Conservation (phyloP, 2,888 invertebrate species). For the Tridacna crocea region DNA sequence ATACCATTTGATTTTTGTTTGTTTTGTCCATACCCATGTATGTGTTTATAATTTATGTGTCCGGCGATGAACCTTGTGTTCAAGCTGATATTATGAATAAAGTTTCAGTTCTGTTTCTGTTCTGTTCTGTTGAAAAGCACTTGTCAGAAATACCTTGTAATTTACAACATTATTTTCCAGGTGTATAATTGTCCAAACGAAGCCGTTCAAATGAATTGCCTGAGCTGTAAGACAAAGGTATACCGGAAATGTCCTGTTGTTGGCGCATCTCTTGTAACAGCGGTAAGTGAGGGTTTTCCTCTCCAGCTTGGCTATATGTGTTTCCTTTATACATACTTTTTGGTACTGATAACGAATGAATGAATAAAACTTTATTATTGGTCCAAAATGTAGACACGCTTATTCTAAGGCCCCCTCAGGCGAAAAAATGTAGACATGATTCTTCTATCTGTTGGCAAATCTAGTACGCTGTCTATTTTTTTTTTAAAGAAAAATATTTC, state of each 20-base stretch:
- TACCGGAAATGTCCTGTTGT: conserved; percentile 45
- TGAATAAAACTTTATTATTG: background rate
- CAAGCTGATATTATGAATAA: too few relatives aligned
- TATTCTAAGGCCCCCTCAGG: background rate
- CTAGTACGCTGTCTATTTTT: too few relatives aligned
- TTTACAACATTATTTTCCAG: background rate
- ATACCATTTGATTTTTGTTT: too few relatives aligned
- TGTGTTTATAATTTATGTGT: too few relatives aligned
- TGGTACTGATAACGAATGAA: too few relatives aligned
- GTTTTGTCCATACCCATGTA: too few relatives aligned
- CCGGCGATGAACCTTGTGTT: too few relatives aligned
- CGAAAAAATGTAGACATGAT: background rate
- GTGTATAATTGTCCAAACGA: conserved; percentile 30
- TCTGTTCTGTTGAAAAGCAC: too few relatives aligned
- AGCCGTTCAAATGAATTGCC: conserved; percentile 46
- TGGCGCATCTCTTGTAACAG: conserved; percentile 29
- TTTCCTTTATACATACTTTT: background rate
- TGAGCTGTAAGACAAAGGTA: conserved; percentile 39
- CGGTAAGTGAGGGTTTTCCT: conserved; percentile 16
- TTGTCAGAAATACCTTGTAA: too few relatives aligned
- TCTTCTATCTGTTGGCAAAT: too few relatives aligned
- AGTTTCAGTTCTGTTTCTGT: too few relatives aligned
- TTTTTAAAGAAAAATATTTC: background rate
- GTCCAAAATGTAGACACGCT: too few relatives aligned
- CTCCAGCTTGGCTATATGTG: background rate